Evolutionary conservation across 1,140 invertebrate species (phyloP), one percentile per base, ranked within the genome.

Genomic region (Caenorhabditis latens): DNA sequence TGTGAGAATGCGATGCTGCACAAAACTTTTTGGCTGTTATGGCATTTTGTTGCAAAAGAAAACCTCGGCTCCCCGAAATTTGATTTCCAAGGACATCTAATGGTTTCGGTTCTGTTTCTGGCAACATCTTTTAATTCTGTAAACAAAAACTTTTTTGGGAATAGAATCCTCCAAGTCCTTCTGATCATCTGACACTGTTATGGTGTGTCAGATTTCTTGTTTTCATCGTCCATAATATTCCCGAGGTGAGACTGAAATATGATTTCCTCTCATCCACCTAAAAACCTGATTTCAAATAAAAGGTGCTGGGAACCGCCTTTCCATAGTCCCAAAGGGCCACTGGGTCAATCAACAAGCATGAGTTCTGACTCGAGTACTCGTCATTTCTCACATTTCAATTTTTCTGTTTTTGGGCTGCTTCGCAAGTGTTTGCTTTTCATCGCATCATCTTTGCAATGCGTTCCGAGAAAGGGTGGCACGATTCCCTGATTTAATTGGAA

Each of bases 321-420:
- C 50, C 16, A 9, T 50, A 13, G 46, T 50, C 71, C 71, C 21
- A 19, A 50, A 16, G 71, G 71, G 24, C 14, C 46, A 2, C 5
- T 14, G 40, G 46, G 71, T 42, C 71, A 79, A 79, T 48, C 40
- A 71, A 46, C 13, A n/a, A 48, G 14, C 40, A 46, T 21, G 65
- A 71, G 65, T 71, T 71, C 65, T 43, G 65, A 71, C 71, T 32
- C 32, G 32, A 32, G 32, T 71, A 71, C 65, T n/a, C 71, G 46
- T 79, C 46, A 79, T 50, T 79, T 43, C 71, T 79, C 71, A 42
- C 71, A 79, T 79, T 79, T 79, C 71, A 79, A 50, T 24, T 79
- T 24, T 46, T 43, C 46, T 79, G 46, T 79, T 50, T 79, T 32
- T 24, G 19, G 46, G 6, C 32, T 50, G 43, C 24, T 50, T 50